Percentiles rank a stretch among this genome's conserved stretches.
These are phyloP conservation scores for Gymnarchus niloticus DNA, from an alignment of 2,113 vertebrate genomes.

Conservation along the genomic window DNA sequence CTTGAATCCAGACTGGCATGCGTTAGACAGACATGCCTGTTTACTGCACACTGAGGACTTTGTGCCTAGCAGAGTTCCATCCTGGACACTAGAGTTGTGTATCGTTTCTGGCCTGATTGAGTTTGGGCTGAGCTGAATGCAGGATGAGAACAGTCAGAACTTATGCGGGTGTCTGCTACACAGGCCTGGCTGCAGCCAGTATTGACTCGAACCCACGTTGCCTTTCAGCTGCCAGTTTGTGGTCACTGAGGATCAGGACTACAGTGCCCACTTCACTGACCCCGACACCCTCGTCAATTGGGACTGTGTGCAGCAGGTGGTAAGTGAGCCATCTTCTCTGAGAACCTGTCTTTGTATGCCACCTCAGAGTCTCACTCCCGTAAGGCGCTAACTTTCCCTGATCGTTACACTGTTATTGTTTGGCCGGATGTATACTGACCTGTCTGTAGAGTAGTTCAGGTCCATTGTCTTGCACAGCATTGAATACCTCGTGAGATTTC, in stretches of 20 bases:
- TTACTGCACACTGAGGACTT: not conserved
- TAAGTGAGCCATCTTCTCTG: constrained; percentile 54
- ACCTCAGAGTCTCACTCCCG: not conserved
- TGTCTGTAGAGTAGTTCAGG: too few relatives aligned
- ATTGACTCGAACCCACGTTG: constrained; percentile 17
- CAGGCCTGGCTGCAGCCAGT: not conserved
- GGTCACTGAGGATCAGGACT: constrained; percentile 93
- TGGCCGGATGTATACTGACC: too few relatives aligned
- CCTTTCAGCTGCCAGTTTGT: constrained; percentile 91
- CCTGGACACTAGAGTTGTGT: not conserved
- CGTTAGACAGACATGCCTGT: not conserved
- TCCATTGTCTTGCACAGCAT: too few relatives aligned
- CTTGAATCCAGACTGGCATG: not conserved
- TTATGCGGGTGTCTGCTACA: too few relatives aligned
- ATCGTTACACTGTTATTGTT: not conserved
- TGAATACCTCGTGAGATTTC: too few relatives aligned
- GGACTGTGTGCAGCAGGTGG: constrained; percentile 99
- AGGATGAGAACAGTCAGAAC: too few relatives aligned
- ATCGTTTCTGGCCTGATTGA: not conserved
- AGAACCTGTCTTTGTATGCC: not conserved
- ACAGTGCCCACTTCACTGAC: constrained; percentile 93
- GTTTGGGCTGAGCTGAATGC: not conserved
- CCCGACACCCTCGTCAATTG: constrained; percentile 97
- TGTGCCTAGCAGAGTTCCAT: not conserved
- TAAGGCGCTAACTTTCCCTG: too few relatives aligned